phyloP scores from a whole-genome alignment of 1,140 invertebrate species.

The Sycophaga agraensis region DNA sequence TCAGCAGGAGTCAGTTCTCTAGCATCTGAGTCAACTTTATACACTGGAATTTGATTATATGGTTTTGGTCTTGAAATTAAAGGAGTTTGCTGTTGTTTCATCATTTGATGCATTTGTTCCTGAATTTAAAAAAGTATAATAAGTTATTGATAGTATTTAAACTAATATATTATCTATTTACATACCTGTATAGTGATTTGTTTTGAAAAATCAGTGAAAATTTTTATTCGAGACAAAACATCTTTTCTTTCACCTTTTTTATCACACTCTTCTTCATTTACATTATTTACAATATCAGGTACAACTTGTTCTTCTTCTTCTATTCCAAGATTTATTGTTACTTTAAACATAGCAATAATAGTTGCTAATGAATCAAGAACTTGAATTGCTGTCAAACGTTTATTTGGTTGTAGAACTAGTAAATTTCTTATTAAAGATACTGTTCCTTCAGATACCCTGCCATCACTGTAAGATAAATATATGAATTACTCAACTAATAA shows the following conservation, averaged over 20 bases:
- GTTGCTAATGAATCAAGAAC: conserved; percentile 59
- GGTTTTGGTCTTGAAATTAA: conserved; percentile 34
- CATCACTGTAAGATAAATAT: conserved; percentile 54
- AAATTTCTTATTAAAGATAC: conserved; percentile 62
- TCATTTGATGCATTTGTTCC: conserved; percentile 44
- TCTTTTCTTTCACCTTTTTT: conserved; percentile 30
- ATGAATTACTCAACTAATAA: conserved; percentile 10
- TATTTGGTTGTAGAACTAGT: conserved; percentile 62
- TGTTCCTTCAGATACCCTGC: conserved; percentile 61
- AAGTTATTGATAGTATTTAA: neutral
- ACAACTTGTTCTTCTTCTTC: conserved; percentile 51
- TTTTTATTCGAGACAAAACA: conserved; percentile 4
- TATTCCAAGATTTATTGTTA: conserved; percentile 39
- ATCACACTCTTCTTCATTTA: conserved; percentile 38
- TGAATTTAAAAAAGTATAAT: conserved; percentile 29
- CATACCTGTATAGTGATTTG: conserved; percentile 33
- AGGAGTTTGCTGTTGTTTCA: conserved; percentile 41
- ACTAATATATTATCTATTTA: neutral
- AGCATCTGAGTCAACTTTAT: conserved; percentile 51
- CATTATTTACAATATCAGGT: conserved; percentile 43
- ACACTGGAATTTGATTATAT: conserved; percentile 51
- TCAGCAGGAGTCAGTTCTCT: conserved; percentile 49
- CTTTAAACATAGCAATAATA: conserved; percentile 58
- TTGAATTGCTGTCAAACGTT: conserved; percentile 63
- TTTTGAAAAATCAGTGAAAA: conserved; percentile 35